A percentile compares a stretch with the other conserved stretches of the same genome.
These are phyloP conservation scores for Oligia fasciuncula DNA, from an alignment of 2,888 invertebrate species.

Conservation along the genomic window DNA sequence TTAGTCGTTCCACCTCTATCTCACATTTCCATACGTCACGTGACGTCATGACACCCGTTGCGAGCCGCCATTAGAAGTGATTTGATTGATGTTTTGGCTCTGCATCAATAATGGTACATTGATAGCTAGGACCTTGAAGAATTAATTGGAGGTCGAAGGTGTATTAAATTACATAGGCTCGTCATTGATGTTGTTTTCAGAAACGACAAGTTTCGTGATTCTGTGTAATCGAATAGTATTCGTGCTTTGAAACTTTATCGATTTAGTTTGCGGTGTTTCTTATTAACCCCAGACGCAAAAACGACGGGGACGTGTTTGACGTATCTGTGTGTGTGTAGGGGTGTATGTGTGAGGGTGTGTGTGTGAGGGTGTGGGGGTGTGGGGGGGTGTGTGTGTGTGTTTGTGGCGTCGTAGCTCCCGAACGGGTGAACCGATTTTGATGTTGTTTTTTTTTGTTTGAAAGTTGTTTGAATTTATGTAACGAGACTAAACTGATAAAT, in stretches of 20 bases:
- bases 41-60: slow-evolving; percentile 51
- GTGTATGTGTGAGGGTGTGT: too few relatives aligned
- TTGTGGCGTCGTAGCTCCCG: too few relatives aligned
- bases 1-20: slow-evolving; percentile 42
- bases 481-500: too few relatives aligned
- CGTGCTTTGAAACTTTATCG: slow-evolving; percentile 18
- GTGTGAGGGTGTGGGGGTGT: too few relatives aligned
- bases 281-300: background rate
- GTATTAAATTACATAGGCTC: slow-evolving; percentile 43
- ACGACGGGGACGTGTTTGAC: too few relatives aligned
- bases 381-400: too few relatives aligned
- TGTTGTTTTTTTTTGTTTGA: too few relatives aligned
- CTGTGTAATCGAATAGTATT: slow-evolving; percentile 38
- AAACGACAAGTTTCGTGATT: slow-evolving; percentile 31
- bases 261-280: slow-evolving; percentile 15
- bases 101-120: slow-evolving; percentile 60
- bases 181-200: slow-evolving; percentile 11
- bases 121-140: slow-evolving; percentile 55
- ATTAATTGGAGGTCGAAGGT: slow-evolving; percentile 38
- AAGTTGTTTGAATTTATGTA: too few relatives aligned
- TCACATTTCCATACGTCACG: slow-evolving; percentile 60
- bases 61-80: slow-evolving; percentile 60
- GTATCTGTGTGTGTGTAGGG: too few relatives aligned
- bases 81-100: slow-evolving; percentile 67
- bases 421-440: too few relatives aligned